Evolutionary conservation across 2,888 invertebrate species (phyloP), one percentile per base, ranked within the genome.

Genomic region (Lycia hirtaria): DNA sequence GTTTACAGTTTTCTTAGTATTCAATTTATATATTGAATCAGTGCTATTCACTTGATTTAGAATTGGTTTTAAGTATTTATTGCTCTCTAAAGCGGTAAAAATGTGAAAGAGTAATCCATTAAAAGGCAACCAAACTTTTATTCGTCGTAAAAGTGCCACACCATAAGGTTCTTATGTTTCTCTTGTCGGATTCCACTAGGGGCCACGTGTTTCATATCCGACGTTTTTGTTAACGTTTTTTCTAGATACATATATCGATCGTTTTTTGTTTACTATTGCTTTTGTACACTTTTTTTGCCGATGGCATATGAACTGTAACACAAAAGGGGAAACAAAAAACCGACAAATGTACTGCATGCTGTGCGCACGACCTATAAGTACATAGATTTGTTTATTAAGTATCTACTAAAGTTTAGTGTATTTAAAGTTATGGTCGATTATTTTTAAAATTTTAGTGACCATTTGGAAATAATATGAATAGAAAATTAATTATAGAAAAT

Each of bases 151-250:
- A 60, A 50, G 43, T 49, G 45, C 43, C 35, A 41, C 57, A 64
- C 56, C 60, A 53, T 58, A 58, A 62, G 55, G 40, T 51, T 53
- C 67, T 68, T 67, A 65, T 50, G 47, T 60, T 65, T 43, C 48
- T 50, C 41, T 44, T 58, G 53, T 57, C 52, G 53, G 57, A 63
- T 62, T 67, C 64, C 50, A 56, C 45, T 59, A 62, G 65, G 57
- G 65, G 73, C 83, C 85, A 85, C 85, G 85, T 84, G 81, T 82
- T 78, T 62, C 54, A 66, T 67, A 71, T 76, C 69, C 69, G 41
- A 60, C 30, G 56, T 67, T 72, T 72, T 75, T 76, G 60, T 62
- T 12, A 37, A 30, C 64, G 65, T 67, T 70, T 60, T 71, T 60
- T 62, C 51, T 15, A 12, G 15, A 62, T 64, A 71, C 67, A 71